Conservation (phyloP, 2,113 vertebrate genomes). For the Anguilla japonica region DNA sequence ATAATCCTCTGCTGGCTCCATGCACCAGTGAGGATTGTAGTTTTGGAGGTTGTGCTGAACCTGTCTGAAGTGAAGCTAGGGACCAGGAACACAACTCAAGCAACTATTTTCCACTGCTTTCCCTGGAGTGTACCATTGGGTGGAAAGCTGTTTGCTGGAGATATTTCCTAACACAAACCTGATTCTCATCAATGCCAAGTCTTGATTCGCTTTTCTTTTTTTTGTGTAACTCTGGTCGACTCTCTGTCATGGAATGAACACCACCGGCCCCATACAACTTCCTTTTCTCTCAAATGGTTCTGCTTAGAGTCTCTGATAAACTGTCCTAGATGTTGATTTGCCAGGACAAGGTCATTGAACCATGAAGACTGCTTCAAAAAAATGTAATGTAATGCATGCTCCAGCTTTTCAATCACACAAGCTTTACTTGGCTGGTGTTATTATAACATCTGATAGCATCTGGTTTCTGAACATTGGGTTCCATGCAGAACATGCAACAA, state of each 20-base stretch:
- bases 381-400: no score
- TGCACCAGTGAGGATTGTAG: not conserved
- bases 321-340: no score
- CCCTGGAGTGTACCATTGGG: not conserved
- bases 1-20: not conserved
- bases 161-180: slow-evolving; percentile 3
- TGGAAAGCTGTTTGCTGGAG: slow-evolving; percentile 10
- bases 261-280: slow-evolving; percentile 5
- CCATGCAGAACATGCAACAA: no score
- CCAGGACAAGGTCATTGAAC: not conserved
- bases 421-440: no score
- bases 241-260: slow-evolving; percentile 11
- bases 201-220: not conserved
- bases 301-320: no score
- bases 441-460: no score
- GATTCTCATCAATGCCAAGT: not conserved
- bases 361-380: not conserved
- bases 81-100: not conserved
- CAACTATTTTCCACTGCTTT: not conserved
- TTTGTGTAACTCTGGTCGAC: not conserved
- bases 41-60: not conserved
- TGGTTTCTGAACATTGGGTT: no score
- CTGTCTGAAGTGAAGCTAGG: not conserved
- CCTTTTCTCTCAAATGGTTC: no score
- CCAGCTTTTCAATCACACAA: no score